Evolutionary conservation across 35 echinoderm and acorn worm genomes (phyloP).

Genomic region (Amphiura filiformis): DNA sequence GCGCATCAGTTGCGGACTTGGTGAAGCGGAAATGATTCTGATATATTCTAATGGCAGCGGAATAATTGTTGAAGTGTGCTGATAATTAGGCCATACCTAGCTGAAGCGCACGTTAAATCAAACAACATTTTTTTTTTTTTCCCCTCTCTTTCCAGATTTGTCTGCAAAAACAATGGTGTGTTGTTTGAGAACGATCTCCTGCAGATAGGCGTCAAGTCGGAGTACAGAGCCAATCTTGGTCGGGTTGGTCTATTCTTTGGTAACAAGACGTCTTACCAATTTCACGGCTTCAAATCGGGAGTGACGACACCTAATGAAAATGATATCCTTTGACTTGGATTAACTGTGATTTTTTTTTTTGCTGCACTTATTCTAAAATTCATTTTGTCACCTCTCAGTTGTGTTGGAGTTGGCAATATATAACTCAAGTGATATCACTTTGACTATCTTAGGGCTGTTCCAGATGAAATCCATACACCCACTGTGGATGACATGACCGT

Average conservation of each 20-base stretch:
- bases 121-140: too few relatives aligned
- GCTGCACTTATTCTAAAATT: too few relatives aligned
- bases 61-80: too few relatives aligned
- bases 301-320: constrained; percentile 26
- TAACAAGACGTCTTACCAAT: constrained; percentile 94
- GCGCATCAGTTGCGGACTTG: too few relatives aligned
- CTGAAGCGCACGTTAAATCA: too few relatives aligned
- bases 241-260: constrained; percentile 88
- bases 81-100: too few relatives aligned
- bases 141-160: constrained; percentile 64
- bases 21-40: too few relatives aligned
- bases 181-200: constrained; percentile 95
- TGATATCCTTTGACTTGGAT: constrained; percentile 74
- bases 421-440: not conserved
- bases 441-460: too few relatives aligned
- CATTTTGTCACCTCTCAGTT: not conserved
- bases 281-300: constrained; percentile 48
- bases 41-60: too few relatives aligned
- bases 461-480: too few relatives aligned
- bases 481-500: too few relatives aligned
- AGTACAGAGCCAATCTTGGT: constrained; percentile 63
- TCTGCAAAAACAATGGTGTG: constrained; percentile 97
- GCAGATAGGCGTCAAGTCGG: constrained; percentile 95
- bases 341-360: too few relatives aligned
- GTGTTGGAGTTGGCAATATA: not conserved